Base-by-base conservation (phyloP, 2,888 invertebrate species). In the Exocentrus adspersus region DNA sequence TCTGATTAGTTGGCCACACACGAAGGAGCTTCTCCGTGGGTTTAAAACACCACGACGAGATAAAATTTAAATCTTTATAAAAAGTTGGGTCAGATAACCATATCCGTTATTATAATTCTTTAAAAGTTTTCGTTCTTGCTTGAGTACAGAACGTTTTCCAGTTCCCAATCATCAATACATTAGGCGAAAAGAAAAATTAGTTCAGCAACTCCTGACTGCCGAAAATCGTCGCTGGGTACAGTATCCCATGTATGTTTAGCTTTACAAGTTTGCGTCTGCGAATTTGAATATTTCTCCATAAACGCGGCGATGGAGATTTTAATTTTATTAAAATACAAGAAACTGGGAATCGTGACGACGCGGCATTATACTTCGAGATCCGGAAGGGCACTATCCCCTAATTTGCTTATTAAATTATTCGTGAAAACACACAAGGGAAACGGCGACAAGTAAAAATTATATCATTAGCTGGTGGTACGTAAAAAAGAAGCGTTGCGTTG, bases 331-430 rank as follows among this genome's bases (percentile, higher is more conserved):
- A 63, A 63, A 61, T 51, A 68, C 60, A 62, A 58, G 46, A 52
- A 62, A 50, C 28, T 21, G 30, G 42, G 60, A 57, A 45, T 61
- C 64, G 64, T 64, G 64, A 41, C 57, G 46, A 59, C 57, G 61
- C 59, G 60, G 63, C 61, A 65, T 60, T 63, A 65, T 61, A 63
- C 57, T 48, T 21, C 45, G 60, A 63, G 68, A 70, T 48, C 24
- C 45, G 60, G 61, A 69, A 70, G 65, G 70, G 70, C 72, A 70
- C 67, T 67, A 65, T 63, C 65, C 67, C 63, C 60, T 65, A 68
- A 71, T 69, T 73, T 69, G 60, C 60, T 71, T 72, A 72, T 74
- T 72, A 69, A 70, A 70, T 71, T 68, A 66, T 67, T 69, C 67
- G 67, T 69, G 67, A 69, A 72, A 70, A 70, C 56, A 52, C 53